Evolutionary conservation across 2,888 invertebrate species (phyloP).

Genomic region (Aspidiotus rigidus): DNA sequence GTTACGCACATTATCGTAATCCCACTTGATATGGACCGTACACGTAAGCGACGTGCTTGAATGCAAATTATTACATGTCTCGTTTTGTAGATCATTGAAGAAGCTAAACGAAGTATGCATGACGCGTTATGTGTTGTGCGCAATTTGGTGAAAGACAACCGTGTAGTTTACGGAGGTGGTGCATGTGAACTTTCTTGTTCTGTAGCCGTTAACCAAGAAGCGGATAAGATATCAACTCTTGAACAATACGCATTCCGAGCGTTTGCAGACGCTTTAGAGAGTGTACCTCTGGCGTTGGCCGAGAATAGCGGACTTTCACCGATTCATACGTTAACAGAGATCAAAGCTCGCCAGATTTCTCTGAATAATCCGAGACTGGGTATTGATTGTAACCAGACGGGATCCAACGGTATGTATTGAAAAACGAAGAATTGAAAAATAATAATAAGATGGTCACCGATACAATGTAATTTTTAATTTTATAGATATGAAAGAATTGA

Average conservation of each 20-base stretch:
- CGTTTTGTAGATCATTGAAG: conserved; percentile 55
- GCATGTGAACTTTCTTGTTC: conserved; percentile 93
- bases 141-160: conserved; percentile 58
- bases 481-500: conserved; percentile 84
- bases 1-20: background rate
- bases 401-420: conserved; percentile 47
- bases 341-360: conserved; percentile 78
- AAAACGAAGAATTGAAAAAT: background rate
- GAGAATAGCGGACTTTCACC: conserved; percentile 93
- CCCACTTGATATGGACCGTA: conserved; percentile 26
- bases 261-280: conserved; percentile 91
- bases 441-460: no score
- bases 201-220: conserved; percentile 77
- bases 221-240: conserved; percentile 73
- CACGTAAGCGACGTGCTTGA: background rate
- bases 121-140: conserved; percentile 66
- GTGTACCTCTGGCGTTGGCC: conserved; percentile 87
- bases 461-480: no score
- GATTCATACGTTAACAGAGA: conserved; percentile 81
- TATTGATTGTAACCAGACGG: conserved; percentile 86
- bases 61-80: background rate
- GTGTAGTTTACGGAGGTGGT: conserved; percentile 95
- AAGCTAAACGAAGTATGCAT: conserved; percentile 63
- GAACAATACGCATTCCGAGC: conserved; percentile 96
- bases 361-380: conserved; percentile 81